A percentile compares a stretch with the other conserved stretches of the same genome.
Evolutionary conservation across 1,140 invertebrate species (phyloP).

Genomic region (Macrosteles quadrilineatus): DNA sequence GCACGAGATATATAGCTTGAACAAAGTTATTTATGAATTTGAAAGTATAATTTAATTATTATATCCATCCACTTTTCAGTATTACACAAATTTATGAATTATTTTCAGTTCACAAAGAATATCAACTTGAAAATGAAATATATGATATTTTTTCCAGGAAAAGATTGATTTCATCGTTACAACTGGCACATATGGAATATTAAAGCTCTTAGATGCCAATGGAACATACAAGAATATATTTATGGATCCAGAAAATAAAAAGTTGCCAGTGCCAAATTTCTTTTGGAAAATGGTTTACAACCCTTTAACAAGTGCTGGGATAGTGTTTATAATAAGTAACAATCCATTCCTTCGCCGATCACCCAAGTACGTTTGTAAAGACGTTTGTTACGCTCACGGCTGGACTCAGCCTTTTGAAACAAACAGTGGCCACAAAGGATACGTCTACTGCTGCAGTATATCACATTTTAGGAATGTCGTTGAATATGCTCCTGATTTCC

Average conservation of each 20-base stretch:
- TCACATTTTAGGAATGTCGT: conserved; percentile 3
- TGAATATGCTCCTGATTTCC: neutral
- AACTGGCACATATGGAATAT: conserved; percentile 39
- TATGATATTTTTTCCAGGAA: conserved; percentile 32
- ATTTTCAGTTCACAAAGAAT: too few relatives aligned
- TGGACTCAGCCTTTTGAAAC: conserved; percentile 30
- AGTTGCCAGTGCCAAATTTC: conserved; percentile 37
- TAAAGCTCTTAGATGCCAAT: conserved; percentile 26
- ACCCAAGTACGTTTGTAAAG: conserved; percentile 31
- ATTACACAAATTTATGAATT: too few relatives aligned
- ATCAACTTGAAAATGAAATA: too few relatives aligned
- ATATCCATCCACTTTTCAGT: too few relatives aligned
- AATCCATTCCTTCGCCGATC: conserved; percentile 35
- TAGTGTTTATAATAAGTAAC: conserved; percentile 39
- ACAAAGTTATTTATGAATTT: too few relatives aligned
- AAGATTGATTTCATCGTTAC: conserved; percentile 34
- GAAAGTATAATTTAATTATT: too few relatives aligned
- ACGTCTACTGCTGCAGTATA: conserved; percentile 36
- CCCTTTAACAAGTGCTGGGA: conserved; percentile 28
- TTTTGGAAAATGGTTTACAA: conserved; percentile 40
- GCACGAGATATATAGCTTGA: too few relatives aligned
- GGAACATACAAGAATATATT: conserved; percentile 31
- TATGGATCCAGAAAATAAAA: conserved; percentile 29
- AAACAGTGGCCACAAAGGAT: conserved; percentile 27
- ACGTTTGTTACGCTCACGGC: conserved; percentile 33